Evolutionary conservation across 2,113 vertebrate genomes (phyloP).

Genomic region (Coracopsis vasa): DNA sequence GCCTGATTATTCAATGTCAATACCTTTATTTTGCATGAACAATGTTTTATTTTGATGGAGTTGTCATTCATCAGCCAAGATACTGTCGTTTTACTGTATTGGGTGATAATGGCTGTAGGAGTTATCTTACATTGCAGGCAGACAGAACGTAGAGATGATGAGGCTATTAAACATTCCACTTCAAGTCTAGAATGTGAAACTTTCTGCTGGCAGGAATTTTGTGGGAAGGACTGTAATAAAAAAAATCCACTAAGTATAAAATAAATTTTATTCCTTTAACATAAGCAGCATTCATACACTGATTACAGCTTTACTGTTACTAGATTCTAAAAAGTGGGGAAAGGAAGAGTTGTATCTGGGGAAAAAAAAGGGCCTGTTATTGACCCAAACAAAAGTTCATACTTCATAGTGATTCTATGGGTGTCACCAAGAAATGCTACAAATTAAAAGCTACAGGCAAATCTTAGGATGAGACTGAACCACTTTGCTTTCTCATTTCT

Average conservation of each 20-base stretch:
- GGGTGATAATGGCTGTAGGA: not conserved
- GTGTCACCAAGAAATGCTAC: not conserved
- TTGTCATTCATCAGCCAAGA: not conserved
- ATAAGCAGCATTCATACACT: not conserved
- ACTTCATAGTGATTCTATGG: not conserved
- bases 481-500: not conserved
- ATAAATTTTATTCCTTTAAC: not conserved
- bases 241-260: not conserved
- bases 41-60: not conserved
- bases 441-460: not conserved
- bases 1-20: not conserved
- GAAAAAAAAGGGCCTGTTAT: not conserved
- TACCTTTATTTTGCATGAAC: not conserved
- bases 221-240: not conserved
- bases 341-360: not conserved
- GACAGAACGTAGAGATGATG: not conserved
- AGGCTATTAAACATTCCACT: not conserved
- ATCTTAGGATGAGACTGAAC: not conserved
- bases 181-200: not conserved
- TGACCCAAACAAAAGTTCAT: not conserved
- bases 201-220: not conserved
- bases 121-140: accelerated
- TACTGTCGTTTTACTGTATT: not conserved
- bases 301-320: not conserved
- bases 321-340: not conserved